Conservation (phyloP, 92 coral and sea anemone genomes). For the Heliopora coerulea region DNA sequence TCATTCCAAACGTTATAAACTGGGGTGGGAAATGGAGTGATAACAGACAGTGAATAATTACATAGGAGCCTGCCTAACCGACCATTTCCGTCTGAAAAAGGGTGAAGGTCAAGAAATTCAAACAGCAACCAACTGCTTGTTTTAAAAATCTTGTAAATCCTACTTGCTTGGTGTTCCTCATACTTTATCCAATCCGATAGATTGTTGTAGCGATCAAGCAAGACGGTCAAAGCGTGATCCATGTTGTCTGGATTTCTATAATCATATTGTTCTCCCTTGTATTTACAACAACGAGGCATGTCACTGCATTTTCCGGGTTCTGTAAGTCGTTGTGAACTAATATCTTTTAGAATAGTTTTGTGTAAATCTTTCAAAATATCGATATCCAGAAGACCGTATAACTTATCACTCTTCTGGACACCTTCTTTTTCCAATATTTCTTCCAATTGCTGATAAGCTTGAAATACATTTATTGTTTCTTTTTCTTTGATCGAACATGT, state of each 20-base stretch:
- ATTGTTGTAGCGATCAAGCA: conserved; percentile 66
- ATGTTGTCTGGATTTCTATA: conserved; percentile 68
- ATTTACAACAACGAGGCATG: conserved; percentile 49
- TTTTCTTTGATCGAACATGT: conserved; percentile 49
- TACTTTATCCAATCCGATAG: conserved; percentile 21
- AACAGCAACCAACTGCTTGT: conserved; percentile 66
- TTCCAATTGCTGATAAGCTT: conserved; percentile 51
- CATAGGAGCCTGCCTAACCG: conserved; percentile 78
- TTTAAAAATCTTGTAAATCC: conserved; percentile 56
- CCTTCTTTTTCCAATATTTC: conserved; percentile 14
- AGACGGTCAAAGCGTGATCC: conserved; percentile 51
- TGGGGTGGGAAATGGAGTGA: conserved; percentile 85
- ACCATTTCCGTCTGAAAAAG: conserved; percentile 91
- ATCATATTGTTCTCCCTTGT: conserved; percentile 57
- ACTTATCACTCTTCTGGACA: conserved; percentile 38
- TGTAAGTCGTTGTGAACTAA: conserved; percentile 32
- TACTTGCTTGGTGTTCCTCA: conserved; percentile 1
- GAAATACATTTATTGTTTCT: conserved; percentile 67
- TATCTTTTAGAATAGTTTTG: conserved; percentile 50
- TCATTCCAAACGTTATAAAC: conserved; percentile 78
- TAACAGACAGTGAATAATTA: conserved; percentile 61
- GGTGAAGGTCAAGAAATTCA: conserved; percentile 83
- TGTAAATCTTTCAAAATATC: conserved; percentile 49
- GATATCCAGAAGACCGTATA: conserved; percentile 49
- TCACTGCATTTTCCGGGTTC: conserved; percentile 62